Evolutionary conservation across 1,140 invertebrate species (phyloP).

Genomic region (Eriosoma lanigerum): DNA sequence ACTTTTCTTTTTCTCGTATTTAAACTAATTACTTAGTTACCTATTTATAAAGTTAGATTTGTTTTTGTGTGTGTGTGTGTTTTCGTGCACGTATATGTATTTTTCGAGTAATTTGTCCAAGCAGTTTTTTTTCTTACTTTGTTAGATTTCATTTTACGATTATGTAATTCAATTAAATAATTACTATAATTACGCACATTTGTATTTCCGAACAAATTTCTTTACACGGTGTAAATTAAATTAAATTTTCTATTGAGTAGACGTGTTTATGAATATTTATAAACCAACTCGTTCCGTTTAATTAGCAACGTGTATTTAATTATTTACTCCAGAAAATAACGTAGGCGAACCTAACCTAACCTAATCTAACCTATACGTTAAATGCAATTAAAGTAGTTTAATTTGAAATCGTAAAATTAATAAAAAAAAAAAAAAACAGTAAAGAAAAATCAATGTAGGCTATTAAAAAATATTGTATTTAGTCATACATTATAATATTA

Average conservation of each 20-base stretch:
- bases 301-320: neutral
- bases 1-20: neutral
- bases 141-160: neutral
- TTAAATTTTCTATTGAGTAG: neutral
- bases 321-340: too few species aligned
- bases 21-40: neutral
- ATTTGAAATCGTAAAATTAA: too few species aligned
- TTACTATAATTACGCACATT: neutral
- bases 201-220: neutral
- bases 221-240: neutral
- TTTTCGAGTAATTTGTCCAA: neutral
- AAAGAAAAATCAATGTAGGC: too few species aligned
- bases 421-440: too few species aligned
- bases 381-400: too few species aligned
- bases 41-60: neutral
- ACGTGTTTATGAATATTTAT: neutral
- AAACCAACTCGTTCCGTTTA: conserved; percentile 1
- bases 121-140: neutral
- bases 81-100: neutral
- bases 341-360: too few species aligned
- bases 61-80: neutral
- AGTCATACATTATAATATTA: too few species aligned
- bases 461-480: too few species aligned
- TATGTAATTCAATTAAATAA: neutral
- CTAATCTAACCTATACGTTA: too few species aligned